phyloP scores from a whole-genome alignment of 2,888 invertebrate species.

The Tiphia femorata region DNA sequence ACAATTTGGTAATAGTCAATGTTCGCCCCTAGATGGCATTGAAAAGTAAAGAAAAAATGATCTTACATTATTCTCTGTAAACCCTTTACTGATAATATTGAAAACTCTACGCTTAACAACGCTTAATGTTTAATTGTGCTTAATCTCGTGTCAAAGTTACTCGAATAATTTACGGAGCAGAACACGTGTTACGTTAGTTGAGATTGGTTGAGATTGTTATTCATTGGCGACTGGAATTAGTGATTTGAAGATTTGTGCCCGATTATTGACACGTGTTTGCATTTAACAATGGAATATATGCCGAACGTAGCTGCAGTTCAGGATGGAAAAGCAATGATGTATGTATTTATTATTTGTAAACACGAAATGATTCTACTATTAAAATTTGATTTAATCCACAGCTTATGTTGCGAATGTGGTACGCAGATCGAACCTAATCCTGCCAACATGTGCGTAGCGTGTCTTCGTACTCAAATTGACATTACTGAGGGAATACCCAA shows the following conservation, averaged over 20 bases:
- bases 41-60: too few species aligned
- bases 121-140: background rate
- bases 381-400: slow-evolving; percentile 5
- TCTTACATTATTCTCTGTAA: too few species aligned
- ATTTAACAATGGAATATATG: slow-evolving; percentile 20
- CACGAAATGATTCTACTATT: background rate
- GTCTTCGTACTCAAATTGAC: slow-evolving; percentile 91
- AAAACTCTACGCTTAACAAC: background rate
- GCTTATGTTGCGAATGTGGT: slow-evolving; percentile 94
- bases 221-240: background rate
- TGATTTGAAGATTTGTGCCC: background rate
- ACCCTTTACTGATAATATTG: too few species aligned
- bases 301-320: background rate
- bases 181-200: background rate
- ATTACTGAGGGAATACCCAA: slow-evolving; percentile 97
- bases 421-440: slow-evolving; percentile 93
- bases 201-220: background rate
- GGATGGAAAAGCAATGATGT: slow-evolving; percentile 12
- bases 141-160: background rate
- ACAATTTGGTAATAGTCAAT: too few species aligned
- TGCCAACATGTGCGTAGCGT: slow-evolving; percentile 97
- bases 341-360: slow-evolving; percentile 3
- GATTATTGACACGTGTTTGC: background rate
- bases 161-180: background rate
- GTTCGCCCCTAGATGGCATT: too few species aligned